phyloP scores from a whole-genome alignment of 2,888 invertebrate species.

The Mimachlamys varia region DNA sequence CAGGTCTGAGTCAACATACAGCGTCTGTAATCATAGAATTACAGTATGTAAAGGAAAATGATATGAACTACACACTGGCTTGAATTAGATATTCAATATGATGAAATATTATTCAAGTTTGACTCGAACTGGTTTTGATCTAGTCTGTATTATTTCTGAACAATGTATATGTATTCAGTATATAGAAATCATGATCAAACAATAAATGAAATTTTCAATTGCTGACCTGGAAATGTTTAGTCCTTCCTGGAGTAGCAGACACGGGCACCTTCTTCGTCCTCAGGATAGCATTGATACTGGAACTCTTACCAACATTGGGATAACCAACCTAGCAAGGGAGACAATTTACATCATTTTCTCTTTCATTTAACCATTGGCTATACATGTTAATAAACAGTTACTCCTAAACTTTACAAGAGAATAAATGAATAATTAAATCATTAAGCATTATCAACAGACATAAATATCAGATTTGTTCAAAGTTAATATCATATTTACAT shows the following conservation, averaged over 20 bases:
- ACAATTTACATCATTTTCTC: background rate
- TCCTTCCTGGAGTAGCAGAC: constrained; percentile 99
- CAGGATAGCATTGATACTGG: constrained; percentile 97
- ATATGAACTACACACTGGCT: no score
- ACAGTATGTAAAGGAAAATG: no score
- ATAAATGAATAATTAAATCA: background rate
- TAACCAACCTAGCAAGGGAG: constrained; percentile 89
- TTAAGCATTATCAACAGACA: background rate
- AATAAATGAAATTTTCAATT: background rate
- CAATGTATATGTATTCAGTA: no score
- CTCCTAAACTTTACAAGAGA: background rate
- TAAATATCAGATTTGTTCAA: background rate
- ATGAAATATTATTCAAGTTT: no score
- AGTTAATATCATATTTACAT: no score
- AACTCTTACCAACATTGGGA: constrained; percentile 99
- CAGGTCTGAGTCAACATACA: constrained; percentile 90
- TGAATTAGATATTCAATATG: no score
- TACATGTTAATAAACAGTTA: no score
- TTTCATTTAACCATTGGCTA: background rate
- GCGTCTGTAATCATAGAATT: constrained; percentile 86
- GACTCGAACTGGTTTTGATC: no score
- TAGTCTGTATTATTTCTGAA: no score
- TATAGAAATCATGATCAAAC: background rate
- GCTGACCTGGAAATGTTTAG: constrained; percentile 93
- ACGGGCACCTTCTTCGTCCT: constrained; percentile 91